Conservation (phyloP, 2,113 vertebrate species). For the Hyaena hyaena region DNA sequence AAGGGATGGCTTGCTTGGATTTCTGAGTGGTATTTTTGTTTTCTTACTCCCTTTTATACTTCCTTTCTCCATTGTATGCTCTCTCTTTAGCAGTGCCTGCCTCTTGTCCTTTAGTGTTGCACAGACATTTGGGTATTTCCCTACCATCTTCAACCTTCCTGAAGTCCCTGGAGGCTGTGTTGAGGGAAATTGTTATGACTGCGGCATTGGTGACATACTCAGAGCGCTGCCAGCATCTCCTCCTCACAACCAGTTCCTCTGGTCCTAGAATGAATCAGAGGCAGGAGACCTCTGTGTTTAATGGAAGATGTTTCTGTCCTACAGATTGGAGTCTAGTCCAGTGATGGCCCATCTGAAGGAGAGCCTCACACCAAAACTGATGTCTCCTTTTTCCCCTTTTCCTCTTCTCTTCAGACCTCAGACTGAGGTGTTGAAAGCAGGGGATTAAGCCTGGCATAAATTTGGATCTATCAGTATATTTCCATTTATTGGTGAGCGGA, state of each 20-base stretch:
- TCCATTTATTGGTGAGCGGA: slow-evolving; percentile 76
- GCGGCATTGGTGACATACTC: background rate
- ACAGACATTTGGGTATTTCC: background rate
- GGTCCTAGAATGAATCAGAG: background rate
- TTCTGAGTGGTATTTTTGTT: slow-evolving; percentile 45
- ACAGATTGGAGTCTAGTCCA: background rate
- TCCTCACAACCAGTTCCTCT: background rate
- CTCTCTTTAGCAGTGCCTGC: background rate
- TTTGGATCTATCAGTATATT: slow-evolving; percentile 69
- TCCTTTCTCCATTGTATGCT: background rate
- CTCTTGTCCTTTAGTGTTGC: background rate
- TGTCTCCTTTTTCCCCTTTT: background rate
- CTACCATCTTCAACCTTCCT: background rate
- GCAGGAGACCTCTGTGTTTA: background rate
- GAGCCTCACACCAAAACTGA: background rate
- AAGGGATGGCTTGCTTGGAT: background rate
- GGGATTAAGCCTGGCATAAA: slow-evolving; percentile 46
- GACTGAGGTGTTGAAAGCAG: background rate
- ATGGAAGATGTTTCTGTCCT: background rate
- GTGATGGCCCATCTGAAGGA: background rate
- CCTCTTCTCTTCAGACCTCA: background rate
- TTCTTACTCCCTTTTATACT: background rate
- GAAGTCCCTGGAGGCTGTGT: background rate
- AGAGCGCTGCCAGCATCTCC: background rate
- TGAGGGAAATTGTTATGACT: background rate